Conservation (phyloP, 2,113 vertebrate genomes). For the Anolis carolinensis region DNA sequence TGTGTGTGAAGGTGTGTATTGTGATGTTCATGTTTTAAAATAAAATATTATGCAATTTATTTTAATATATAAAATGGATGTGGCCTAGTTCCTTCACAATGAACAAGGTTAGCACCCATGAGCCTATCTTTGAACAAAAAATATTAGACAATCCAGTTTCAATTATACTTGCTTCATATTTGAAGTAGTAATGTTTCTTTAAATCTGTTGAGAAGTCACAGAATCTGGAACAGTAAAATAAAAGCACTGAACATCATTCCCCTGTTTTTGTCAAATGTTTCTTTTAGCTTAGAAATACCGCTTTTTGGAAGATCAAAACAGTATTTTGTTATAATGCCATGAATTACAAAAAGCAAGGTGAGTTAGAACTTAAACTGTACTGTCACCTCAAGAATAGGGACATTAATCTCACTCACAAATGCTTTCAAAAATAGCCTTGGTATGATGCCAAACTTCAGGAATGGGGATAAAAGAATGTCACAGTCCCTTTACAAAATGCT, state of each 20-base stretch:
- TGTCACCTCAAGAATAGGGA: conserved; percentile 43
- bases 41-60: neutral
- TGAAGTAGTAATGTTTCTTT: neutral
- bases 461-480: conserved; percentile 31
- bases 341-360: conserved; percentile 57
- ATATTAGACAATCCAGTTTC: neutral
- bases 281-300: neutral
- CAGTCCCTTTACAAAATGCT: conserved; percentile 1
- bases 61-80: no score
- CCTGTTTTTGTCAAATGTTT: conserved; percentile 25
- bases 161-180: neutral
- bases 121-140: neutral
- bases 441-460: conserved; percentile 44
- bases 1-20: neutral
- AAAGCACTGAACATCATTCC: conserved; percentile 36
- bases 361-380: conserved; percentile 24
- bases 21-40: neutral
- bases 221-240: conserved; percentile 24
- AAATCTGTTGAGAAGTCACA: conserved; percentile 20
- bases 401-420: conserved; percentile 31
- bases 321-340: conserved; percentile 32
- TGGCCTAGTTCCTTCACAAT: no score
- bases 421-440: conserved; percentile 47
- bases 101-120: neutral
- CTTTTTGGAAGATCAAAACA: conserved; percentile 46